Evolutionary conservation across 2,797 vertebrate genomes (phyloP).

Genomic region (Paguma larvata): DNA sequence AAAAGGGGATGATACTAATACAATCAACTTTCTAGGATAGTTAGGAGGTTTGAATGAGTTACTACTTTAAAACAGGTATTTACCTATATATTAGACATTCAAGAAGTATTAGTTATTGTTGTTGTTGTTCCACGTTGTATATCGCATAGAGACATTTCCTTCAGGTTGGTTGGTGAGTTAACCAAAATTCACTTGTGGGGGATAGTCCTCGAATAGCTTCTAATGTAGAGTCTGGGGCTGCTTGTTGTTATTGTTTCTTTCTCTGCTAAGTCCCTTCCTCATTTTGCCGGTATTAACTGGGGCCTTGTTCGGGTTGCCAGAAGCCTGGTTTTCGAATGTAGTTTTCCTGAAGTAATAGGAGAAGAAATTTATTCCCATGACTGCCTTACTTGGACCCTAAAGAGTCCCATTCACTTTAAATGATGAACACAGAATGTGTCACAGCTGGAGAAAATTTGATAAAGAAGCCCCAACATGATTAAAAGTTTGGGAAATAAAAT

Average conservation of each 20-base stretch:
- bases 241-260: background rate
- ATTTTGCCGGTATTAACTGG: background rate
- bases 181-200: background rate
- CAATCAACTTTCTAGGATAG: background rate
- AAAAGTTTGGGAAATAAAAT: background rate
- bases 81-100: background rate
- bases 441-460: background rate
- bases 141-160: background rate
- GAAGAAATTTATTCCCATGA: background rate
- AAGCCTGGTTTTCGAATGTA: background rate
- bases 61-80: background rate
- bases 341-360: conserved; percentile 5
- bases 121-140: background rate
- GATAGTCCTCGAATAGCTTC: background rate
- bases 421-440: background rate
- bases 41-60: background rate
- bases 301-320: background rate
- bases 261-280: background rate
- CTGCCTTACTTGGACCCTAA: background rate
- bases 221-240: background rate
- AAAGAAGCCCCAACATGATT: background rate
- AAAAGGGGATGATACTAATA: background rate
- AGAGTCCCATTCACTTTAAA: background rate
- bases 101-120: background rate
- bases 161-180: background rate